These are phyloP conservation scores for Bicyclus anynana DNA, from an alignment of 1,140 invertebrate genomes.

Conservation along the genomic window DNA sequence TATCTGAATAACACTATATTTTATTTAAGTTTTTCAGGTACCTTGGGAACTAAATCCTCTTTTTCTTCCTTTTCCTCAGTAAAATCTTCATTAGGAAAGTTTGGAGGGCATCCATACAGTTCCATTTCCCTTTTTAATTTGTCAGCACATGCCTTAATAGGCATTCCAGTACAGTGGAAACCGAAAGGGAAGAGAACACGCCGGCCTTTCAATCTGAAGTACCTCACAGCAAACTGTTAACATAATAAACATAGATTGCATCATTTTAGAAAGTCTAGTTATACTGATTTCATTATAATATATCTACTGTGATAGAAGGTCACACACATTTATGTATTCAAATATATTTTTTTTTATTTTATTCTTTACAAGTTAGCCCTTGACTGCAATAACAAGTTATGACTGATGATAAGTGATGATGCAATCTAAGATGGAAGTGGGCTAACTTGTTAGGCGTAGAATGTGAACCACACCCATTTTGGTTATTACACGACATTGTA, in stretches of 20 bases:
- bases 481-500: too few species aligned
- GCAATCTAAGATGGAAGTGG: too few species aligned
- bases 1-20: too few species aligned
- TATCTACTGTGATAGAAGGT: too few species aligned
- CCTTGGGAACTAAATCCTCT: slow-evolving; percentile 82
- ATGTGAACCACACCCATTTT: too few species aligned
- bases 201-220: slow-evolving; percentile 93
- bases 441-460: too few species aligned
- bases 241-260: slow-evolving; percentile 4
- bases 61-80: slow-evolving; percentile 73
- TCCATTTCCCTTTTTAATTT: slow-evolving; percentile 97
- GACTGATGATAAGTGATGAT: too few species aligned
- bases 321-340: too few species aligned
- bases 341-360: too few species aligned
- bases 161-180: slow-evolving; percentile 99
- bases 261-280: not conserved
- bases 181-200: slow-evolving; percentile 98
- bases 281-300: too few species aligned
- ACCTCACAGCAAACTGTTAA: slow-evolving; percentile 92
- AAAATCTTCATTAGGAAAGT: slow-evolving; percentile 86
- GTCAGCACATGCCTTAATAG: slow-evolving; percentile 98
- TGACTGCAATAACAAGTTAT: too few species aligned
- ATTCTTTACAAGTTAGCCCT: too few species aligned
- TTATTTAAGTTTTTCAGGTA: not conserved
- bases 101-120: slow-evolving; percentile 94